A percentile compares a stretch with the other conserved stretches of the same genome.
Evolutionary conservation across 2,113 vertebrate genomes (phyloP).

Genomic region (Porphyrio hochstetteri): DNA sequence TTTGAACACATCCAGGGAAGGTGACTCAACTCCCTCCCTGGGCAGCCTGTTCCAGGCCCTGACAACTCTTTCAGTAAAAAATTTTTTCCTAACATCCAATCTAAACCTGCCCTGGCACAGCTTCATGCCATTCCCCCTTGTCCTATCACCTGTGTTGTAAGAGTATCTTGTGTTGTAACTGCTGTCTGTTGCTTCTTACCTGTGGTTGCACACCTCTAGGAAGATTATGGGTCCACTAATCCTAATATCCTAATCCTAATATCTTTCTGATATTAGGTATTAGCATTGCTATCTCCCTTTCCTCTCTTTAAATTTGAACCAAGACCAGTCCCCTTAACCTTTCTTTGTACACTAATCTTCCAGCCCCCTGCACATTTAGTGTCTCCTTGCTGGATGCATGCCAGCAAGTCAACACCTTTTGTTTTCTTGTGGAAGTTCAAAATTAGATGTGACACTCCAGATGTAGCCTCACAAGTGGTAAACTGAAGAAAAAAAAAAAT

Average conservation of each 20-base stretch:
- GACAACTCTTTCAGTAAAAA: too few relatives aligned
- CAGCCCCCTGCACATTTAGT: not conserved
- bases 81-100: too few relatives aligned
- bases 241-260: too few relatives aligned
- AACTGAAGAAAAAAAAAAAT: not conserved
- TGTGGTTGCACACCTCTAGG: not conserved
- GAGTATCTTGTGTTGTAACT: not conserved
- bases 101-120: too few relatives aligned
- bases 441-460: not conserved
- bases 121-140: too few relatives aligned
- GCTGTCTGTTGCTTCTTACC: not conserved
- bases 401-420: accelerated
- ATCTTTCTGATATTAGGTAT: not conserved
- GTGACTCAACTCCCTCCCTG: too few relatives aligned
- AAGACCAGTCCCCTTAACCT: not conserved
- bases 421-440: not conserved
- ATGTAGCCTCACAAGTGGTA: not conserved
- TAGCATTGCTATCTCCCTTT: not conserved
- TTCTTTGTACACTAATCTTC: not conserved
- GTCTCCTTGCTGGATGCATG: not conserved
- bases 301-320: not conserved
- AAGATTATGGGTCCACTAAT: not conserved
- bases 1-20: too few relatives aligned
- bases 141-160: too few relatives aligned
- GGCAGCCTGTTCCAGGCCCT: too few relatives aligned